Base-by-base conservation (phyloP, 2,797 vertebrate species). In the Crax fasciolata region DNA sequence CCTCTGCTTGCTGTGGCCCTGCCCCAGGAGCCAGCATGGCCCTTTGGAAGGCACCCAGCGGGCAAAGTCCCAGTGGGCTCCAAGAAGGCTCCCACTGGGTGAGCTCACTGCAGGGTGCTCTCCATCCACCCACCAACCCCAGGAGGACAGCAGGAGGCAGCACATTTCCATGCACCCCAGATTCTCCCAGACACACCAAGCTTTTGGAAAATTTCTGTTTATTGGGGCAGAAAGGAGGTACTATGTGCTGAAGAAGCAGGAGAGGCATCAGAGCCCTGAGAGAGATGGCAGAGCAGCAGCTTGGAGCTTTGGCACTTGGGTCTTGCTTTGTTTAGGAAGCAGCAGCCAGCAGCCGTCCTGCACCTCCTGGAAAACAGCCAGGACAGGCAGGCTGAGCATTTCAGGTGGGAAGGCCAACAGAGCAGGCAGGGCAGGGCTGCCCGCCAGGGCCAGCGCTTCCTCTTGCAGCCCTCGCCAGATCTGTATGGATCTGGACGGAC, bases 141-240 rank as follows among this genome's bases (percentile, higher is more conserved):
- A 2, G 39, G 13, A 72, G 9, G 18, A 48, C 39, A 79, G 49
- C 27, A 63, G 51, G 32, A 80, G 5, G 15, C 10, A 79, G 12
- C 27, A 73, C 35, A 66, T 1, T 1, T 13, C 23, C 2, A 3
- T 38, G 58, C 3, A 62, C 16, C 62, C 55, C 72, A 24, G 30
- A 4, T 28, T 94, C 12, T 81, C 28, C 11, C 61, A 80, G 24
- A 55, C 2, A 67, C 73, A 83, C 18, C 21, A 83, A 59, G 23
- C n/a, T 65, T 13, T 5, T 2, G 17, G 11, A 43, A 10, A 35
- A 7, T 41, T 89, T 71, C 39, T 87, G 13, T 97, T 97, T 96
- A 97, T 96, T 96, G 84, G 32, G 25, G n/a, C 54, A 88, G 70
- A 54, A 74, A 80, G 62, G 13, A 90, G 46, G 4, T 15, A 52